Conservation (phyloP, 1,140 invertebrate genomes). For the Eulimnadia texana region DNA sequence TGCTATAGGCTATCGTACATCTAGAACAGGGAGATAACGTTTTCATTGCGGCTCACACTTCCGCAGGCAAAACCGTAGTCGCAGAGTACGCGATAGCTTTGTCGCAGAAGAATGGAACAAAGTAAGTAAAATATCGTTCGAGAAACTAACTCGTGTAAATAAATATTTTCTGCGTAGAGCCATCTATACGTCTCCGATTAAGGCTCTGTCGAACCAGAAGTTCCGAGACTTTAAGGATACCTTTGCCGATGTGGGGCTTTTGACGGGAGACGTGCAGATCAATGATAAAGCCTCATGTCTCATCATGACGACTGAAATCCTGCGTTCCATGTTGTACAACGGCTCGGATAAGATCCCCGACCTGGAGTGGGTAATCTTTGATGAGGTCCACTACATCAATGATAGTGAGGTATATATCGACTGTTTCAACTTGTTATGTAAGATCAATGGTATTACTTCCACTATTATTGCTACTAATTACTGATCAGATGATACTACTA, state of each 20-base stretch:
- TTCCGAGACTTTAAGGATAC: conserved; percentile 89
- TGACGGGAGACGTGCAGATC: conserved; percentile 94
- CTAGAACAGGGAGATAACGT: conserved; percentile 89
- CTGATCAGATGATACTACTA: no score
- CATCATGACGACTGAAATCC: conserved; percentile 99
- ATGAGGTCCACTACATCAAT: conserved; percentile 99
- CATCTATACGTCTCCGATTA: conserved; percentile 98
- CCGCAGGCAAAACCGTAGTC: conserved; percentile 97
- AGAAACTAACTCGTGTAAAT: no score
- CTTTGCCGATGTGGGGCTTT: conserved; percentile 83
- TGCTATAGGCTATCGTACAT: conserved; percentile 67
- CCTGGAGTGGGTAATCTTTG: conserved; percentile 97
- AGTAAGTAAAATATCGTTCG: conserved; percentile 32
- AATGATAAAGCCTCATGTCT: conserved; percentile 84
- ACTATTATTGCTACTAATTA: no score
- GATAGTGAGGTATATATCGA: conserved; percentile 74
- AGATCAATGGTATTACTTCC: no score
- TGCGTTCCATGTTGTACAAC: conserved; percentile 92
- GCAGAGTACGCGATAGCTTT: conserved; percentile 94
- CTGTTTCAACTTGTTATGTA: conserved; percentile 17
- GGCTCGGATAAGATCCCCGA: conserved; percentile 88
- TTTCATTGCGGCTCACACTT: conserved; percentile 97
- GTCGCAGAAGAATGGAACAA: conserved; percentile 80
- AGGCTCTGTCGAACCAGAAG: conserved; percentile 98
- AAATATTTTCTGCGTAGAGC: conserved; percentile 51